phyloP scores from a whole-genome alignment of 1,140 invertebrate genomes.

The Pentalonia nigronervosa region DNA sequence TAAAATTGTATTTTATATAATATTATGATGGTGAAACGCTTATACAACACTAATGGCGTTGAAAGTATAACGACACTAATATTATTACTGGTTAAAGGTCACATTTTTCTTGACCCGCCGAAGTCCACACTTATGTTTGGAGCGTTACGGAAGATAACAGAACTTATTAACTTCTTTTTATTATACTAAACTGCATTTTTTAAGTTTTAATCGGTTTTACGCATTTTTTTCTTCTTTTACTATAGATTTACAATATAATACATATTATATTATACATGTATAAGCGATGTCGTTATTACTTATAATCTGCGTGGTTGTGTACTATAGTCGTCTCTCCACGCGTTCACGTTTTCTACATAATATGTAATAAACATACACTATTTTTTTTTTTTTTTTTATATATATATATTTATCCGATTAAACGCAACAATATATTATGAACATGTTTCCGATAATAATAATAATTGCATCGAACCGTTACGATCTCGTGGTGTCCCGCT shows the following conservation, averaged over 20 bases:
- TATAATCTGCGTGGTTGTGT: neutral
- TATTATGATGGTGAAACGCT: neutral
- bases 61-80: neutral
- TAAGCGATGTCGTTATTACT: neutral
- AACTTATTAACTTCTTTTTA: neutral
- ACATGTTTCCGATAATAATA: slow-evolving; percentile 21
- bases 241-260: neutral
- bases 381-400: neutral
- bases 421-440: slow-evolving; percentile 6
- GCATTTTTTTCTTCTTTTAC: neutral
- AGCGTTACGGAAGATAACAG: neutral
- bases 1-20: neutral
- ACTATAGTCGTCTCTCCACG: neutral
- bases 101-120: neutral
- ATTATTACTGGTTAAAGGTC: neutral
- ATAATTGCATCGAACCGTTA: neutral
- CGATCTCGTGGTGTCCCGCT: neutral
- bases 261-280: neutral
- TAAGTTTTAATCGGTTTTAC: neutral
- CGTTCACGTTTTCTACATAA: neutral
- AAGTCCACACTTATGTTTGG: neutral
- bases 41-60: neutral
- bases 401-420: neutral
- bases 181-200: neutral
- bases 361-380: neutral